A percentile compares a stretch with the other conserved stretches of the same genome.
Evolutionary conservation across 2,888 invertebrate genomes (phyloP).

Genomic region (Synanthedon myopaeformis): DNA sequence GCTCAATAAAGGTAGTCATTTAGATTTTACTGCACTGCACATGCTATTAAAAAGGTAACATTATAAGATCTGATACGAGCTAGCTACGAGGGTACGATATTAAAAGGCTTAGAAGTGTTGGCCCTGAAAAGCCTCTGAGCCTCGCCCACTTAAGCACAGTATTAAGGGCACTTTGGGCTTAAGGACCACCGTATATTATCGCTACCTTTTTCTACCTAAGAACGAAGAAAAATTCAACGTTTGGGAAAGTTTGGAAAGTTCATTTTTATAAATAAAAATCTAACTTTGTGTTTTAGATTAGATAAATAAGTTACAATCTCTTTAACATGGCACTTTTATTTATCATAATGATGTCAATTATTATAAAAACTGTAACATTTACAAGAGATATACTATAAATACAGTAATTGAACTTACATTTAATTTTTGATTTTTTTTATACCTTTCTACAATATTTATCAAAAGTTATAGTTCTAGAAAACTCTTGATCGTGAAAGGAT

Average conservation of each 20-base stretch:
- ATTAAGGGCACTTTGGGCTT: slow-evolving; percentile 64
- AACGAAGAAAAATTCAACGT: neutral
- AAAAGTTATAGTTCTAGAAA: too few relatives aligned
- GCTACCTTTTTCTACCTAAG: slow-evolving; percentile 31
- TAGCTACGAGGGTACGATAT: slow-evolving; percentile 51
- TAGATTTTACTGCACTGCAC: slow-evolving; percentile 20
- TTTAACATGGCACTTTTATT: too few relatives aligned
- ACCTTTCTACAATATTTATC: too few relatives aligned
- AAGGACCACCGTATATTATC: slow-evolving; percentile 57
- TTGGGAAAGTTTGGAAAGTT: neutral
- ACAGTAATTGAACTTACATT: too few relatives aligned
- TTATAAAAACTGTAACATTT: too few relatives aligned
- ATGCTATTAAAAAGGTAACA: slow-evolving; percentile 50
- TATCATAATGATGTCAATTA: too few relatives aligned
- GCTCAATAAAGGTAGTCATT: slow-evolving; percentile 6
- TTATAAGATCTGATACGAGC: slow-evolving; percentile 44
- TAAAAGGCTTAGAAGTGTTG: slow-evolving; percentile 68
- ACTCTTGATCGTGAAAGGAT: too few relatives aligned
- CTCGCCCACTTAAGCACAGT: slow-evolving; percentile 65
- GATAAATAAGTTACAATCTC: too few relatives aligned
- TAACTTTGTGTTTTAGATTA: too few relatives aligned
- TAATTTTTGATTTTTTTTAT: too few relatives aligned
- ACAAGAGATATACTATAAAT: too few relatives aligned
- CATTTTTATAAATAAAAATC: neutral
- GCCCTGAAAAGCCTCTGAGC: slow-evolving; percentile 62